Percentiles rank a stretch among this genome's conserved stretches.
These are phyloP conservation scores for Neofelis nebulosa DNA, from an alignment of 2,113 vertebrate genomes.

Conservation along the genomic window DNA sequence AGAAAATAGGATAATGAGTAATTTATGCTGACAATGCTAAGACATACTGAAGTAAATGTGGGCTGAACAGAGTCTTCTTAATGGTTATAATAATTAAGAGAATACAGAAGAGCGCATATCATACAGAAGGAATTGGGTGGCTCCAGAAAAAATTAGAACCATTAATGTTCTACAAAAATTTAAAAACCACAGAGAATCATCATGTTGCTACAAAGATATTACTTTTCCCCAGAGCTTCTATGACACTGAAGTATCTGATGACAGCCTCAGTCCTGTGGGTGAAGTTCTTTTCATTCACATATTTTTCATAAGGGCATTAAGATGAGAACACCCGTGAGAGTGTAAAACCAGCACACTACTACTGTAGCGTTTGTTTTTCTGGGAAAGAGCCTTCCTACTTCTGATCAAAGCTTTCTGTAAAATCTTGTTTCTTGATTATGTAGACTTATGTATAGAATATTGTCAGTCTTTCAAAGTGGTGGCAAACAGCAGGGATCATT, in stretches of 20 bases:
- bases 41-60: not conserved
- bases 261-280: not conserved
- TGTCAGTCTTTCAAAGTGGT: not conserved
- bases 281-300: not conserved
- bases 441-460: not conserved
- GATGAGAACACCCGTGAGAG: not conserved
- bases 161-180: not conserved
- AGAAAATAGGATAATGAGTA: constrained; percentile 34
- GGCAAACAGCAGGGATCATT: not conserved
- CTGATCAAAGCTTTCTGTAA: not conserved
- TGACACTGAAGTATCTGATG: not conserved
- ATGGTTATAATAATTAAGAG: not conserved
- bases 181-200: not conserved
- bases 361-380: not conserved
- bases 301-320: not conserved
- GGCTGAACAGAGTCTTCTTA: not conserved
- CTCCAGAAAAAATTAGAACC: not conserved
- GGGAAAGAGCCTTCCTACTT: not conserved
- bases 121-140: not conserved
- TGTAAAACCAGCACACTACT: not conserved
- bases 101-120: not conserved
- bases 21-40: constrained; percentile 20
- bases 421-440: not conserved
- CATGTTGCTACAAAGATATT: not conserved
- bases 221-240: not conserved